Conservation (phyloP, 2,888 invertebrate species). For the Noctua janthina region DNA sequence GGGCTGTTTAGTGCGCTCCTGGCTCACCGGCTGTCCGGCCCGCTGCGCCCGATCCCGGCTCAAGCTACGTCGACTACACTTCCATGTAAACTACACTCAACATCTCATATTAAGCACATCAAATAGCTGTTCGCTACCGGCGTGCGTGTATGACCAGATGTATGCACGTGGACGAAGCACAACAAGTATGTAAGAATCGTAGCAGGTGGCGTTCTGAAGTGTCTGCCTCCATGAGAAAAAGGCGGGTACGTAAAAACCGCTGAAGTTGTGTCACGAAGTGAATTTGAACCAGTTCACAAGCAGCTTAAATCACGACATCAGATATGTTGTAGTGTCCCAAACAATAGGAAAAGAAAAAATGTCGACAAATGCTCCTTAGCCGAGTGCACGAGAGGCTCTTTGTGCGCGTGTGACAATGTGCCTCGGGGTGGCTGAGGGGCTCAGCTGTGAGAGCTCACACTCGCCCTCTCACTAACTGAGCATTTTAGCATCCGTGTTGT, state of each 20-base stretch:
- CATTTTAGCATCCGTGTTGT: constrained; percentile 8
- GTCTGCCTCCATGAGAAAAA: neutral
- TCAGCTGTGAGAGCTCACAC: constrained; percentile 17
- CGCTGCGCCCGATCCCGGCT: constrained; percentile 8
- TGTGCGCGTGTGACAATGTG: constrained; percentile 23
- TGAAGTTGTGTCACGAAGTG: neutral
- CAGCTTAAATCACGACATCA: constrained; percentile 11
- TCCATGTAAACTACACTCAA: neutral
- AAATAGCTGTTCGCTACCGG: neutral
- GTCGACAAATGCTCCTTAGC: constrained; percentile 19
- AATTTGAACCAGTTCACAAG: neutral
- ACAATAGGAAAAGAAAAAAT: constrained; percentile 35
- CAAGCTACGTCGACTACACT: constrained; percentile 1
- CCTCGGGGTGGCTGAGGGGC: neutral
- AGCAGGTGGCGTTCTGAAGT: neutral
- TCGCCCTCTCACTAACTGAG: neutral
- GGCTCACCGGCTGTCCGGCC: constrained; percentile 11
- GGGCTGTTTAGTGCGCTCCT: constrained; percentile 33
- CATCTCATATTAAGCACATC: neutral
- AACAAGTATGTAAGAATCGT: neutral
- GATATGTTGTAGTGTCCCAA: constrained; percentile 21
- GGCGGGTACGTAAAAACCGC: neutral
- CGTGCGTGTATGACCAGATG: neutral
- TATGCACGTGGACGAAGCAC: neutral
- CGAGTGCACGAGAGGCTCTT: constrained; percentile 27